Conservation (phyloP, 2,113 vertebrate genomes). For the Aspiorhynchus laticeps region DNA sequence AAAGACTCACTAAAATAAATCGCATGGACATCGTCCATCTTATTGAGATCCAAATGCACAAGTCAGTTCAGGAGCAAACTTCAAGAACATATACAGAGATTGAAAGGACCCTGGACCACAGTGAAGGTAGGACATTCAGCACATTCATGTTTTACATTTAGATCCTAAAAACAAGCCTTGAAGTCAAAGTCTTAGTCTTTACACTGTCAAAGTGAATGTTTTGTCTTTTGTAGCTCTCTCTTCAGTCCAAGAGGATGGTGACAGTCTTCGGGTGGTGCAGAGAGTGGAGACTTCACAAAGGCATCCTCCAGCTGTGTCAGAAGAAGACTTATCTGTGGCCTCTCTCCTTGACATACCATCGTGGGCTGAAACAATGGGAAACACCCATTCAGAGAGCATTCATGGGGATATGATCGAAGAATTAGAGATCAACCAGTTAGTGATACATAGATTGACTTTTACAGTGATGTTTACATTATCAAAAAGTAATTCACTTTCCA, state of each 20-base stretch:
- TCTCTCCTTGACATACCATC: slow-evolving; percentile 85
- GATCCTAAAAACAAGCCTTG: neutral
- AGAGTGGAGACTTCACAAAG: slow-evolving; percentile 75
- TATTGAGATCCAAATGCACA: slow-evolving; percentile 87
- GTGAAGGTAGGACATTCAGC: slow-evolving; percentile 82
- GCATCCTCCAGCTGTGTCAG: slow-evolving; percentile 91
- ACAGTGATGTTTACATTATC: too few relatives aligned
- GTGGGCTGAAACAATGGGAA: slow-evolving; percentile 81
- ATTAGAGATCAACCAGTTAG: slow-evolving; percentile 75
- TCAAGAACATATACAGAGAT: slow-evolving; percentile 86
- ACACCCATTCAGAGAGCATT: slow-evolving; percentile 80
- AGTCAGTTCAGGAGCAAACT: slow-evolving; percentile 79
- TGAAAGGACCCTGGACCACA: slow-evolving; percentile 91
- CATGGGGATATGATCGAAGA: slow-evolving; percentile 86
- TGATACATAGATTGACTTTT: slow-evolving; percentile 33
- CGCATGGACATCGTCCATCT: slow-evolving; percentile 98
- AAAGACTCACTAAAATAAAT: slow-evolving; percentile 95
- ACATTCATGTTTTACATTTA: neutral
- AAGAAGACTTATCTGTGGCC: slow-evolving; percentile 91
- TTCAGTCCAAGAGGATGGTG: slow-evolving; percentile 88
- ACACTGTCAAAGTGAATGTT: neutral
- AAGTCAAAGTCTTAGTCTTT: too few relatives aligned
- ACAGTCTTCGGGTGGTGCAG: slow-evolving; percentile 75
- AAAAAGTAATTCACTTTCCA: neutral
- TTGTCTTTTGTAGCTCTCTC: slow-evolving; percentile 79